Conservation (phyloP, 2,797 vertebrate species). For the Malurus splendens region DNA sequence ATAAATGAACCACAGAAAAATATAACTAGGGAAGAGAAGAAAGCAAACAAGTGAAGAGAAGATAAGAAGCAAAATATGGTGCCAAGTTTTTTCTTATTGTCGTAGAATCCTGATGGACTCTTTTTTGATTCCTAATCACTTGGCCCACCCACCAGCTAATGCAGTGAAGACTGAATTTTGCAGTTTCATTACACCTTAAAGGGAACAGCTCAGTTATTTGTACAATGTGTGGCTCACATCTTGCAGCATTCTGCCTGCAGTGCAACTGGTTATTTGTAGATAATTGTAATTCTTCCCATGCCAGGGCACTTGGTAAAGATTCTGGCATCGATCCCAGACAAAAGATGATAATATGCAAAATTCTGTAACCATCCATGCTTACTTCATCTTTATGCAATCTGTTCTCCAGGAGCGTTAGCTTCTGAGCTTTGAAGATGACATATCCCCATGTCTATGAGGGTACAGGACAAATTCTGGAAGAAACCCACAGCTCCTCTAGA, state of each 20-base stretch:
- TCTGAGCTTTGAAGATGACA: neutral
- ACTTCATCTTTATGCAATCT: neutral
- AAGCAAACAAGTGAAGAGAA: neutral
- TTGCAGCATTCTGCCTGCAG: neutral
- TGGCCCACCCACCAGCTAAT: neutral
- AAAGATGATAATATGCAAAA: neutral
- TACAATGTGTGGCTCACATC: neutral
- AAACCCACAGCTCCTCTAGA: neutral
- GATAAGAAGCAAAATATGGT: neutral
- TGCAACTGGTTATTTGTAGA: neutral
- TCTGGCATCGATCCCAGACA: neutral
- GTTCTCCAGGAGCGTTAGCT: neutral
- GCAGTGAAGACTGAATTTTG: neutral
- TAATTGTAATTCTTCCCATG: neutral
- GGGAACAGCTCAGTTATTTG: neutral
- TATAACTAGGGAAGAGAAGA: neutral
- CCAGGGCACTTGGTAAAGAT: neutral
- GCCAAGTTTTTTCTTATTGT: neutral
- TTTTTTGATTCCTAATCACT: neutral
- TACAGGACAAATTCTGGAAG: neutral
- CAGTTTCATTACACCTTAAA: neutral
- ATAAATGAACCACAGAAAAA: neutral
- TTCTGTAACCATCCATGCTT: neutral
- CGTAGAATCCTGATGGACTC: neutral
- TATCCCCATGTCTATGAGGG: accelerated